Base-by-base conservation (phyloP, 2,888 invertebrate species). In the Clusia tigrina region DNA sequence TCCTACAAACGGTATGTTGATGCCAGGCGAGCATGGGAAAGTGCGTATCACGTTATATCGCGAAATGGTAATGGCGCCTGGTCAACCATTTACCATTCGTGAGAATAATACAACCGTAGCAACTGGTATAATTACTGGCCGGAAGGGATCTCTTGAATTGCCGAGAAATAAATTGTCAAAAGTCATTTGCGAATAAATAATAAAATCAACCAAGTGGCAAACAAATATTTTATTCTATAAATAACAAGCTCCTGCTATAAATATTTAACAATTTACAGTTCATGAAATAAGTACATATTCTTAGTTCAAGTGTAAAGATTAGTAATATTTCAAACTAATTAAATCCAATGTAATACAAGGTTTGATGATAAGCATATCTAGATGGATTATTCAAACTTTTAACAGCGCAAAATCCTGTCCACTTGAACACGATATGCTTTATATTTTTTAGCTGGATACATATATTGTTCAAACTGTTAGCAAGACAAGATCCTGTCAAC, bases 21-120 rank as follows among this genome's bases (percentile, higher is more conserved):
- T 96, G 92, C 95, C 95, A 0, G 96, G 96, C 0, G 96, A 96
- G 74, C 91, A 95, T 78, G 88, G 88, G 0, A 86, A 87, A 23
- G 89, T 93, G 0, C 87, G 87, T 67, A 77, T 96, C 1, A 91
- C 93, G 0, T 82, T 95, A 0, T 80, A 92, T 12, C 88, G 89
- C 72, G 89, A 89, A 76, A 96, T 96, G 96, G 91, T 94, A 0
- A 88, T 96, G 88, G 85, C 87, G 0, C 80, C 84, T 20, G 94
- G 94, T 0, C 94, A 95, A 77, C 86, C 89, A 0, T 96, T 96
- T 83, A 95, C 96, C 0, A 87, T 96, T 37, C 84, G 96, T 65
- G 96, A 96, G 83, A 92, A 92, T 79, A 89, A 91, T 64, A 85
- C 87, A 0, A 95, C 95, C 0, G 90, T 95, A 0, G 91, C 91